Evolutionary conservation across 2,888 invertebrate species (phyloP), one percentile per base, ranked within the genome.

Genomic region (Thelaira solivaga): DNA sequence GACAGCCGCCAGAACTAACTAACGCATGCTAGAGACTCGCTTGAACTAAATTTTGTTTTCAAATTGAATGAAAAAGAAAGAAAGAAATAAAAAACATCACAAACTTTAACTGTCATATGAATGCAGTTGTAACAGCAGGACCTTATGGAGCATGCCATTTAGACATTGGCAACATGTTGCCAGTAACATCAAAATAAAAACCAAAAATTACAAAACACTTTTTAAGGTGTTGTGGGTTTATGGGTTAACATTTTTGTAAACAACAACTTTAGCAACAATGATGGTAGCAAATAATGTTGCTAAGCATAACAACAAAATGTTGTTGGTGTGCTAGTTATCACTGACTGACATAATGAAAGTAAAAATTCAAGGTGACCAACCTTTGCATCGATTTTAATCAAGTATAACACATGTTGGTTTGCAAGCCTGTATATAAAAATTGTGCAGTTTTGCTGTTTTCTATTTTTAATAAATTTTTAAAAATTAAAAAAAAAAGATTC

Each of bases 121-220:
- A 59, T 74, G 69, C 65, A 71, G 36, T 65, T 77, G 18, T 67
- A 45, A 41, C 39, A 47, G 36, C 29, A 75, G 24, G 26, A 53
- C 53, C 29, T 62, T 78, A 29, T 73, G 78, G 73, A 78, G 69
- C 78, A 78, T 78, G 74, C 61, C 78, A 78, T 61, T 39, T 74
- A 62, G 26, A 5, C 34, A 8, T 20, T 26, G 1, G 51, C 59
- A 76, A 61, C 76, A 76, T 76, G 76, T 76, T 76, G 69, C 51
- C 20, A 24, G n/a, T 55, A 51, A 34, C n/a, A 16, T 6, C 4
- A 13, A 39, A 67, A 36, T 24, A 10, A 55, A 6, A 55, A 43
- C 7, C 29, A 16, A 18, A 18, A 1, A 39, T 8, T 39, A 24
- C 16, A 34, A n/a, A 22, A 22, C 13, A 20, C 13, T 10, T 34